These are phyloP conservation scores for Blastomussa wellsi DNA, from an alignment of 92 coral and sea anemone species.

Conservation along the genomic window DNA sequence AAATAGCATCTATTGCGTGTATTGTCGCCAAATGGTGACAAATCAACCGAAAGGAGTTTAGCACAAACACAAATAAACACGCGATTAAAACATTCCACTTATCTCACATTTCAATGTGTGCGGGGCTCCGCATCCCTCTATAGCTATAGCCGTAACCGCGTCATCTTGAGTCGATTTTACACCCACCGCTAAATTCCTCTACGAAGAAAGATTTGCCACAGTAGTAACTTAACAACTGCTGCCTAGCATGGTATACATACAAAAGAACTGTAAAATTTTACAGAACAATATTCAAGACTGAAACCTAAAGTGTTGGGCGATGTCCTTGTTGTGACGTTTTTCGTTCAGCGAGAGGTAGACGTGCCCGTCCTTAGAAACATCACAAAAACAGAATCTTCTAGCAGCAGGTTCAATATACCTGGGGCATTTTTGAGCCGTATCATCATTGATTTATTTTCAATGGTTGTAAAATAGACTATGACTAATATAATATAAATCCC, in stretches of 20 bases:
- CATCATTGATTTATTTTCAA: slow-evolving; percentile 4
- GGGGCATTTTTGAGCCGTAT: not conserved
- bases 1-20: slow-evolving; percentile 5
- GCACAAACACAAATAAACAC: slow-evolving; percentile 3
- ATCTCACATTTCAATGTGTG: not conserved
- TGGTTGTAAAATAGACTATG: not conserved
- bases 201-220: not conserved
- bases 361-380: not conserved
- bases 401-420: not conserved
- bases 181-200: not conserved
- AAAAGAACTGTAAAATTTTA: not conserved
- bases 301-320: not conserved
- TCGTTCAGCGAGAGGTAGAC: not conserved
- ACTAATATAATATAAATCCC: not conserved
- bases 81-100: not conserved
- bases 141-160: not conserved
- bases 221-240: not conserved
- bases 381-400: not conserved
- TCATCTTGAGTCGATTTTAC: not conserved
- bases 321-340: not conserved
- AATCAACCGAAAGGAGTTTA: not conserved
- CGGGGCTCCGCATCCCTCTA: not conserved
- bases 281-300: not conserved
- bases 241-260: not conserved
- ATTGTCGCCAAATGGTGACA: not conserved